phyloP scores from a whole-genome alignment of 2,797 vertebrate species.

The Enteromius unitaeniatus region DNA sequence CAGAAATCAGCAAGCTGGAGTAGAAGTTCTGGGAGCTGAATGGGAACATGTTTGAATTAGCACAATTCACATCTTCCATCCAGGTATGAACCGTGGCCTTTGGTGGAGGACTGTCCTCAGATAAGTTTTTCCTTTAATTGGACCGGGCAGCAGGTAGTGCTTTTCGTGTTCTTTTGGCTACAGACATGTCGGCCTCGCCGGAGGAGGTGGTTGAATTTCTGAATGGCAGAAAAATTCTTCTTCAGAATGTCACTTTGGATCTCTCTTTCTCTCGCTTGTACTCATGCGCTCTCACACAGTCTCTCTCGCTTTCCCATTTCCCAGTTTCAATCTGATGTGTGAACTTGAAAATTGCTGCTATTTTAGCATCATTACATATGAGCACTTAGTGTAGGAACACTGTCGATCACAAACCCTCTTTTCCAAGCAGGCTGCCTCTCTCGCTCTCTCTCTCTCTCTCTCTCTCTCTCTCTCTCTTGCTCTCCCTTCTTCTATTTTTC shows the following conservation, averaged over 20 bases:
- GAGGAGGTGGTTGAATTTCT: slow-evolving; percentile 27
- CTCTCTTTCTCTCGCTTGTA: neutral
- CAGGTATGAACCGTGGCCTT: slow-evolving; percentile 37
- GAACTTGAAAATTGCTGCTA: slow-evolving; percentile 58
- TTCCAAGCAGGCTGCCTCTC: slow-evolving; percentile 3
- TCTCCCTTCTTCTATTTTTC: neutral
- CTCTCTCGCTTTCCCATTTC: slow-evolving; percentile 42
- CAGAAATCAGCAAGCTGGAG: neutral
- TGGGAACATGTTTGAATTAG: slow-evolving; percentile 38
- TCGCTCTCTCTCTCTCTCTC: neutral
- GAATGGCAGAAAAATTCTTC: slow-evolving; percentile 31
- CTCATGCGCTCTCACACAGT: slow-evolving; percentile 1
- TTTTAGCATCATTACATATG: slow-evolving; percentile 58
- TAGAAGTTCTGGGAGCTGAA: slow-evolving; percentile 23
- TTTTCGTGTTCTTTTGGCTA: slow-evolving; percentile 25
- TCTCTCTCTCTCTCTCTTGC: neutral
- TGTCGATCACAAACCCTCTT: slow-evolving; percentile 21
- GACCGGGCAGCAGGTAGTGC: neutral
- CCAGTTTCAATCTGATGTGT: slow-evolving; percentile 48
- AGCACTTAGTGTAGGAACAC: slow-evolving; percentile 51
- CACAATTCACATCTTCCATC: slow-evolving; percentile 33
- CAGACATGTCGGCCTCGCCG: neutral
- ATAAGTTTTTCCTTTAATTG: slow-evolving; percentile 33
- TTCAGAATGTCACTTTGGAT: slow-evolving; percentile 42
- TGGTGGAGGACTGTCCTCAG: slow-evolving; percentile 10